phyloP scores from a whole-genome alignment of 1,140 invertebrate genomes.

The Aphaenogaster floridana region DNA sequence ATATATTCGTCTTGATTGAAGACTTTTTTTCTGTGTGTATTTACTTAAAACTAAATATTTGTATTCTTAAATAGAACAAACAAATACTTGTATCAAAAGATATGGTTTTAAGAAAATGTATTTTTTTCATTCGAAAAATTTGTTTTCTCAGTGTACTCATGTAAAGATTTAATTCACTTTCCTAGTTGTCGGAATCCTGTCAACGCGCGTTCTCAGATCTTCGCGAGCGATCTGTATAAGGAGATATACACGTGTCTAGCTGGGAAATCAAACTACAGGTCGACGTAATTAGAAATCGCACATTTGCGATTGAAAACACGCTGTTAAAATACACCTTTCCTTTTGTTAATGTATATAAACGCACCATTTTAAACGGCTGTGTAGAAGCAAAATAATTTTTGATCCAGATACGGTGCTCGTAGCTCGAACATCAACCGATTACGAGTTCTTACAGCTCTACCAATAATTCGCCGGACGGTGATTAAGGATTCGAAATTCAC shows the following conservation, averaged over 20 bases:
- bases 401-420: background rate
- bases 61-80: no score
- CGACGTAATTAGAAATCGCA: background rate
- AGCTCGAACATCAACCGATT: background rate
- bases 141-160: no score
- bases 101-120: no score
- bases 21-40: no score
- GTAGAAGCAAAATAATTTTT: background rate
- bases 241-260: background rate
- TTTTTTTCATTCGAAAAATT: no score
- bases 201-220: background rate
- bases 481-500: conserved; percentile 24
- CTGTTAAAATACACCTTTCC: conserved; percentile 4
- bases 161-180: conserved; percentile 10
- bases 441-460: background rate
- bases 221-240: background rate
- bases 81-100: no score
- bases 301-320: background rate
- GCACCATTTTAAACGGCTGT: background rate
- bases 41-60: no score
- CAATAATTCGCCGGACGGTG: background rate
- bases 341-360: background rate
- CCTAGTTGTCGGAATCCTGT: background rate
- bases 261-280: background rate
- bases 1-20: no score